Percentiles rank a stretch among this genome's conserved stretches.
phyloP scores from a whole-genome alignment of 2,797 vertebrate genomes.

The Sebastes trivittatus region DNA sequence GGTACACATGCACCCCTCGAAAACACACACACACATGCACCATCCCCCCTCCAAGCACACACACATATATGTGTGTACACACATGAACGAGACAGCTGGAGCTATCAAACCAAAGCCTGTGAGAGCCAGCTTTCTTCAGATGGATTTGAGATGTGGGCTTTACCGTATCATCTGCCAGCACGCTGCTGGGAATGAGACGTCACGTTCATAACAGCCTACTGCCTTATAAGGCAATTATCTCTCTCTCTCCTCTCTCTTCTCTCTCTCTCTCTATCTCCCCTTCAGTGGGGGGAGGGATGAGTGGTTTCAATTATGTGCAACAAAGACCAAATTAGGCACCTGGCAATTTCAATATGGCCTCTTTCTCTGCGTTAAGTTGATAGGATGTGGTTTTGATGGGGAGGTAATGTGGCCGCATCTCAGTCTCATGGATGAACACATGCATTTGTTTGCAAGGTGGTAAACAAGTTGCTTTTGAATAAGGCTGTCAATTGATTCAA shows the following conservation, averaged over 20 bases:
- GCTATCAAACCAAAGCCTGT: slow-evolving; percentile 72
- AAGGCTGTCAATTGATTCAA: too few species aligned
- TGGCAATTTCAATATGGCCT: slow-evolving; percentile 76
- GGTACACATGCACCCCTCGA: slow-evolving; percentile 24
- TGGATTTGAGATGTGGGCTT: slow-evolving; percentile 79
- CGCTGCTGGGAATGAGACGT: slow-evolving; percentile 78
- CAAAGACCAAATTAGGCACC: slow-evolving; percentile 83
- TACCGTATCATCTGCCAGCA: slow-evolving; percentile 77
- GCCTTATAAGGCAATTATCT: slow-evolving; percentile 81
- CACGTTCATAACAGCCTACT: slow-evolving; percentile 72
- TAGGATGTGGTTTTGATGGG: slow-evolving; percentile 66
- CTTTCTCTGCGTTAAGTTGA: slow-evolving; percentile 63
- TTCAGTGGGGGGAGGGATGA: slow-evolving; percentile 62
- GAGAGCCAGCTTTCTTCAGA: slow-evolving; percentile 77
- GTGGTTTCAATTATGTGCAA: slow-evolving; percentile 79
- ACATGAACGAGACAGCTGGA: slow-evolving; percentile 76
- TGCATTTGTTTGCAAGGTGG: background rate
- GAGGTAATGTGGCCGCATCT: slow-evolving; percentile 44
- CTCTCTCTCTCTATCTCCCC: slow-evolving; percentile 14
- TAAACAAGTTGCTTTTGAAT: background rate
- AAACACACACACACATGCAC: slow-evolving; percentile 9
- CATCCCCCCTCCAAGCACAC: slow-evolving; percentile 1
- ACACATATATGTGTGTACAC: slow-evolving; percentile 22
- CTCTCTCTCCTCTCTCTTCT: slow-evolving; percentile 37
- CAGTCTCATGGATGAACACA: background rate